Base-by-base conservation (phyloP, 1,140 invertebrate species). In the Bombus waltoni region DNA sequence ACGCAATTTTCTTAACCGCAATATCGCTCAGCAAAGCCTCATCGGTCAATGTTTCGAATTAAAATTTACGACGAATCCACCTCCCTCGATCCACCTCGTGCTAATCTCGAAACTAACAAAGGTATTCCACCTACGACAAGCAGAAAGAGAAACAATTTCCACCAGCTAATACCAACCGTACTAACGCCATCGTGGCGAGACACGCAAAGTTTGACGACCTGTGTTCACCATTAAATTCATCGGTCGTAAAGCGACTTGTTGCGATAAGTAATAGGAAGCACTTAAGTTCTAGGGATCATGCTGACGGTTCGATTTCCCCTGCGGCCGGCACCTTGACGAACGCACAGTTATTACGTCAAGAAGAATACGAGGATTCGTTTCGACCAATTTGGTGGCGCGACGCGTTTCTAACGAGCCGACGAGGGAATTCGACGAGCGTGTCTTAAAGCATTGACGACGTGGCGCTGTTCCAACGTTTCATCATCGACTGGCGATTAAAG, bases 181-280 rank as follows among this genome's bases (percentile, higher is more conserved):
- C 73, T 35, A 32, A 72, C 32, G 6, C 10, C 57, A 38, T 62
- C n/a, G 81, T 47, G 66, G 71, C 77, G 47, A 62, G 75, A 88
- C 59, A 42, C 77, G 82, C 62, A 72, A 38, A 82, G 57, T 77
- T 85, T 88, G 62, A 88, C 73, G 85, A 73, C 66, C 35, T 42
- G 71, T 32, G 71, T 32, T 4, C 25, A 62, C 35, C 65, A 38
- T 82, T 59, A 87, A 88, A 59, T 83, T 53, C 35, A 44, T 22
- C 35, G 42, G 66, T 75, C 25, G 53, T 68, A 77, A 68, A 62
- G 38, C 22, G 22, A 47, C 73, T 42, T 22, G 28, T 44, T 28
- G n/a, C 10, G 8, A 6, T 25, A 53, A 65, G 57, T 65, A 82
- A 65, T 74, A 53, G n/a, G 32, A 76, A 53, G n/a, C 22, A 35